Conservation (phyloP, 2,797 vertebrate genomes). For the Potorous gilbertii region DNA sequence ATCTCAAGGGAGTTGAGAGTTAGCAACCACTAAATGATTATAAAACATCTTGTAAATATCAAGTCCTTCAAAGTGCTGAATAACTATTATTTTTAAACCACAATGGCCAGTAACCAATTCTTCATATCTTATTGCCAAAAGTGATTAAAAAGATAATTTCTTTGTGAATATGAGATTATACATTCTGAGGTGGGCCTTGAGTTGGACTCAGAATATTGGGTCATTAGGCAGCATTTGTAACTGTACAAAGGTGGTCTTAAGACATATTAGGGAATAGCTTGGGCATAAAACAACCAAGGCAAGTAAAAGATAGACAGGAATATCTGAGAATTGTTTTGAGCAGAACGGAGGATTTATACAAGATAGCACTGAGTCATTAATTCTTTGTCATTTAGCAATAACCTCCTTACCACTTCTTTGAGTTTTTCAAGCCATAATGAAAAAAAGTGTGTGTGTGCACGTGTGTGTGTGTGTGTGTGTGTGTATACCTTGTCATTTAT, state of each 20-base stretch:
- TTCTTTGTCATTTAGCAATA: neutral
- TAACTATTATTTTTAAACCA: neutral
- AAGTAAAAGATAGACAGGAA: neutral
- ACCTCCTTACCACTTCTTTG: neutral
- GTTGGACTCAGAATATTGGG: neutral
- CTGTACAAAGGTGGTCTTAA: neutral
- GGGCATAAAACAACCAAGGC: neutral
- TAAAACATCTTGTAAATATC: neutral
- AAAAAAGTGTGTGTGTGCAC: neutral
- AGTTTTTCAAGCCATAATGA: neutral
- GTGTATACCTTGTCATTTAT: neutral
- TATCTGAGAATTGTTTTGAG: fast-evolving
- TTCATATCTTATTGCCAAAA: neutral
- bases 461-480: neutral
- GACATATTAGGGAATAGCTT: neutral
- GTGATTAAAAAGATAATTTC: neutral
- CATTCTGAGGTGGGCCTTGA: neutral
- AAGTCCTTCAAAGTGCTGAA: neutral
- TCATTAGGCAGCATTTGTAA: neutral
- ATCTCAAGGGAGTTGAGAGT: neutral
- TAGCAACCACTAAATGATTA: neutral
- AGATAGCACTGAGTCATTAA: neutral
- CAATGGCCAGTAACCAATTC: neutral
- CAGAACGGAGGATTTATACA: neutral
- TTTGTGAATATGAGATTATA: neutral